Evolutionary conservation across 2,113 vertebrate genomes (phyloP).

Genomic region (Paralichthys olivaceus): DNA sequence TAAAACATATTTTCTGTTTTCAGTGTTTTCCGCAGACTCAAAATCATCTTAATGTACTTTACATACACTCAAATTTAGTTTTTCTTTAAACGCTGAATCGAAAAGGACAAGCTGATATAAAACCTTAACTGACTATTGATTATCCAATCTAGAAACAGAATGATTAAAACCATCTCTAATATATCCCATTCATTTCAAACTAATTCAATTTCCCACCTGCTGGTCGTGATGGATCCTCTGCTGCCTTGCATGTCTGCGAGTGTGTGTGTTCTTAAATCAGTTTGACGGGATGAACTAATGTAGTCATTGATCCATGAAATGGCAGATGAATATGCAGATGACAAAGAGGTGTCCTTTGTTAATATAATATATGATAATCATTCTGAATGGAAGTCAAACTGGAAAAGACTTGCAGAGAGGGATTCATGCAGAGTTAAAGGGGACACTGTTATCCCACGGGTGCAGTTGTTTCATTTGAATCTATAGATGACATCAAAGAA

Average conservation of each 20-base stretch:
- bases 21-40: background rate
- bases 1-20: slow-evolving; percentile 26
- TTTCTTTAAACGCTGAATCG: background rate
- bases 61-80: background rate
- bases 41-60: background rate
- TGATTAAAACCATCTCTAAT: background rate
- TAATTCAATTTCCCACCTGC: background rate
- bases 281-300: slow-evolving; percentile 4
- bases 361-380: background rate
- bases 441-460: slow-evolving; percentile 11
- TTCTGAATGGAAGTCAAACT: background rate
- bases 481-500: slow-evolving; percentile 43
- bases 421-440: background rate
- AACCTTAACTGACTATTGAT: slow-evolving; percentile 28
- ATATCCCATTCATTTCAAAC: slow-evolving; percentile 17
- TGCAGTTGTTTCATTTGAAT: slow-evolving; percentile 31
- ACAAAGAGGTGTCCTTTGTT: background rate
- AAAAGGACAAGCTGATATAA: background rate
- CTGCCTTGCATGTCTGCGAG: slow-evolving; percentile 7
- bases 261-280: slow-evolving; percentile 12
- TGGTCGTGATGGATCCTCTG: background rate
- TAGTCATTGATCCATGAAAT: background rate
- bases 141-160: background rate
- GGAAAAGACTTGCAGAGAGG: background rate
- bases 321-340: background rate